Conservation (phyloP, 2,888 invertebrate genomes). For the Diaperis boleti region DNA sequence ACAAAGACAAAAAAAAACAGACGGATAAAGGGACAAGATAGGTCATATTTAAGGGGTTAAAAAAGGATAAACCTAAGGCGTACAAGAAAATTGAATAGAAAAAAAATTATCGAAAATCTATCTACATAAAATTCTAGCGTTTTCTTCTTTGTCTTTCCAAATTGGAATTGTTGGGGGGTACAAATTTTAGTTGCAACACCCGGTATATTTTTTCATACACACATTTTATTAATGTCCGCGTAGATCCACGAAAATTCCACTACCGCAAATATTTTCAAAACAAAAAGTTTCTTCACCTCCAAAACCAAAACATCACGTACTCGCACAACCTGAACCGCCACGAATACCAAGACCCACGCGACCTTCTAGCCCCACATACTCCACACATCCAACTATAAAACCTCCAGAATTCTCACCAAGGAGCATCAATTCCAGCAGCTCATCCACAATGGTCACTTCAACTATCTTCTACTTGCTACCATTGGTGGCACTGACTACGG, state of each 20-base stretch:
- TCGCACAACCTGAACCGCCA: constrained; percentile 1
- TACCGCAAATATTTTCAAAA: not conserved
- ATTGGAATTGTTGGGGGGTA: no score
- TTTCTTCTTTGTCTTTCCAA: no score
- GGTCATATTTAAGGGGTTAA: no score
- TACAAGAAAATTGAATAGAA: no score
- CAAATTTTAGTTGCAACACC: no score
- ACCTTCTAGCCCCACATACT: constrained; percentile 1
- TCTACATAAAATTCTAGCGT: no score
- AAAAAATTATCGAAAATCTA: no score
- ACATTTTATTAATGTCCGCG: no score
- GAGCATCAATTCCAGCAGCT: not conserved
- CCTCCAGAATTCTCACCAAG: not conserved
- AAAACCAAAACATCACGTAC: constrained; percentile 21
- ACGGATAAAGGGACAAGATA: no score
- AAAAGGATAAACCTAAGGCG: no score
- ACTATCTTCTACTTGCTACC: not conserved
- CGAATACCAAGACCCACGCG: not conserved
- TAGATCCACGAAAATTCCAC: not conserved
- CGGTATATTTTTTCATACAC: no score
- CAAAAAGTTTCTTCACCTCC: constrained; percentile 11
- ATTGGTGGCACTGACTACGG: constrained; percentile 1
- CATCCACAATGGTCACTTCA: constrained; percentile 3
- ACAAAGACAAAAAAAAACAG: no score
- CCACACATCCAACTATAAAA: constrained; percentile 14